Percentiles rank a stretch among this genome's conserved stretches.
phyloP scores from a whole-genome alignment of 1,140 invertebrate species.

The Triops longicaudatus region DNA sequence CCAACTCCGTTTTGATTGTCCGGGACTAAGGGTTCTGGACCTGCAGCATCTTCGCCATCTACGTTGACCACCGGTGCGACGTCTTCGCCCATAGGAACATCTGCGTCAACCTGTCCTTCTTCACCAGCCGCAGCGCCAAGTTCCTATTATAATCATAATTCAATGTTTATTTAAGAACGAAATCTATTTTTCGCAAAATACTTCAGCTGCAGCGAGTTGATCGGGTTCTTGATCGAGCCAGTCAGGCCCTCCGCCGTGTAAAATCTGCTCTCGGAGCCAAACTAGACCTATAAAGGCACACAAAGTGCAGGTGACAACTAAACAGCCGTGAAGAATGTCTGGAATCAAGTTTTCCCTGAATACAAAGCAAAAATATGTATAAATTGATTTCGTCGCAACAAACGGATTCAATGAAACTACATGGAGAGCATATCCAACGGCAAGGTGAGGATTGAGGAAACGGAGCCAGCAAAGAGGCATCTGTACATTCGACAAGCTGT shows the following conservation, averaged over 20 bases:
- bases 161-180: neutral
- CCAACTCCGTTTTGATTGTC: neutral
- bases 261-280: constrained; percentile 95
- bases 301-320: constrained; percentile 92
- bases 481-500: constrained; percentile 94
- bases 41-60: constrained; percentile 26
- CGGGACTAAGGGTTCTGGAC: neutral
- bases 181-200: neutral
- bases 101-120: neutral
- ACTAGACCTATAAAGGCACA: constrained; percentile 94
- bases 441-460: constrained; percentile 65
- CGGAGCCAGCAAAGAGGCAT: constrained; percentile 79
- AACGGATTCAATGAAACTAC: constrained; percentile 36
- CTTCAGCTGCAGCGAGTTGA: constrained; percentile 28
- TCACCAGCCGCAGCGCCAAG: neutral
- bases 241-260: constrained; percentile 91
- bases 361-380: constrained; percentile 18
- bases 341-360: constrained; percentile 74
- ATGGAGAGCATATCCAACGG: constrained; percentile 86
- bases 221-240: constrained; percentile 67
- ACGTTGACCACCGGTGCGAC: constrained; percentile 29
- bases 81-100: constrained; percentile 10
- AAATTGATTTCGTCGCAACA: constrained; percentile 16
- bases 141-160: neutral
- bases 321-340: constrained; percentile 91